Evolutionary conservation across 2,113 vertebrate species (phyloP), one percentile per base, ranked within the genome.

Genomic region (Indicator maculatus): DNA sequence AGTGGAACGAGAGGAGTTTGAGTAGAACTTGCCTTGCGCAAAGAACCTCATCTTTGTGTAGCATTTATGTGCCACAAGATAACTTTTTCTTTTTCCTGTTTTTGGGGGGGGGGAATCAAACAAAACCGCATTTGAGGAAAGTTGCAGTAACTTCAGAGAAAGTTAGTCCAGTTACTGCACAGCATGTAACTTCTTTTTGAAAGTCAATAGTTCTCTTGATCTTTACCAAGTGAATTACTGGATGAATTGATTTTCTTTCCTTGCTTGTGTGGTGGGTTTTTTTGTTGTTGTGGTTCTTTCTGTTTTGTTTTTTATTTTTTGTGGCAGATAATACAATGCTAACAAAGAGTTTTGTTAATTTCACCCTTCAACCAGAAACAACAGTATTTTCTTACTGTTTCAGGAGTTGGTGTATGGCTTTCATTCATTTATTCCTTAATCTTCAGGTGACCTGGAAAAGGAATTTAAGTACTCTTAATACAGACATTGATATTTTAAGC

Each of bases 361-460:
- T 92, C 55, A 70, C 67, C 52, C 89, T 90, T 84, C 63, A 89
- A 59, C 36, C 44, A 73, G 39, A 64, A 85, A 52, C 12, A 41
- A 24, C 26, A 26, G 16, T 45, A 28, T 75, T 84, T 52, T 65
- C 16, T 50, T 75, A 11, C 7, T 85, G n/a, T 94, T 91, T 79
- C 75, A 89, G 79, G 70, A 24, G 33, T 13, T 73, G 60, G 20
- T 66, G 16, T 76, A 31, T 66, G 59, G 39, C 64, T 91, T 93
- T 80, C 26, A 24, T 92, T 93, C n/a, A 59, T 87, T 82, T 83
- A 47, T 71, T 56, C 60, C 45, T 67, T 92, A 76, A 87, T 92
- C 75, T 67, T 85, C 63, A 85, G 63, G 59, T 91, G 86, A 82
- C 81, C 74, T 41, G 53, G 80, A 20, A 70, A 77, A 77, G 58